Base-by-base conservation (phyloP, 92 coral and sea anemone species). In the Epizoanthus illoricatus region DNA sequence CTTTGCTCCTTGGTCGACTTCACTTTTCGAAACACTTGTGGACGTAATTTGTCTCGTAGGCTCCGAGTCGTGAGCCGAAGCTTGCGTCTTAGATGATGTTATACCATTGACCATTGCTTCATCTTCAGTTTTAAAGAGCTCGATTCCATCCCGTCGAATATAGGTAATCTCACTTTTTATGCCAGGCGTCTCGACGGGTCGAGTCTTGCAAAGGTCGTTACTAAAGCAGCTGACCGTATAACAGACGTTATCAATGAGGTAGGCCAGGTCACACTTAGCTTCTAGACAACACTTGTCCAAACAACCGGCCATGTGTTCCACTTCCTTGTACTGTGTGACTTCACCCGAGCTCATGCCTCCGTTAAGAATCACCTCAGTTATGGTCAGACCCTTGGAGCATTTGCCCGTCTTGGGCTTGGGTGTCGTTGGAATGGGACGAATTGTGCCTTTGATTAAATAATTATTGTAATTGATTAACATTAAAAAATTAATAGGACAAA, bases 271-370 rank as follows among this genome's bases (percentile, higher is more conserved):
- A 69, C 99, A 96, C 66, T 66, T 80, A 10, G 84, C 84, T 33
- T 82, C 57, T 73, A 72, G 7, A 62, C 99, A 96, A 57, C 99
- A 96, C 59, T 93, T 94, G 13, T 85, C 90, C 40, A 90, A 90
- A 66, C 99, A 96, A 16, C 80, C 81, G 47, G 84, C 85, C 62
- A 96, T 84, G 18, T 88, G 85, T 15, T 87, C 59, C 45, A 93
- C 83, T 69, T 93, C 81, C 9, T 88, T 85, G 69, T 83, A 91
- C 92, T 96, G 97, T 24, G 91, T 75, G 42, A 96, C 99, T 83
- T 94, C 91, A 57, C 99, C 99, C 3, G 99, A 92, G 19, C 98
- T 97, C 88, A 96, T 92, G 9, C 99, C 99, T 16, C 98, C 98
- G 33, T 90, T 94, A 36, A 96, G 81, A 47, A 94, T 96, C 2